Evolutionary conservation across 2,888 invertebrate genomes (phyloP).

Genomic region (Teleiodes luculella): DNA sequence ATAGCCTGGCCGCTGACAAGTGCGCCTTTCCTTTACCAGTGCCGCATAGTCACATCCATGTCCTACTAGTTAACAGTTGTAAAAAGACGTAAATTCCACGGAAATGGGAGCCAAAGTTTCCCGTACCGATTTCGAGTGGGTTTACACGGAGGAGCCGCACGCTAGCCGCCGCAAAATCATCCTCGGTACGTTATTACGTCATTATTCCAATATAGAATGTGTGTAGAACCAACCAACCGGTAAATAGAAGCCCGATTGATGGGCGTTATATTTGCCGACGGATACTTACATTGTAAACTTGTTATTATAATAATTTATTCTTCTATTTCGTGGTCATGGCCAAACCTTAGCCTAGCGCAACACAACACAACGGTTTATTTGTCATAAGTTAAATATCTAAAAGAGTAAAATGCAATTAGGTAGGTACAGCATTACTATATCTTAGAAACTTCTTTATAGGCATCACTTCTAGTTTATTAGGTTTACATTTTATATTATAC

Average conservation of each 20-base stretch:
- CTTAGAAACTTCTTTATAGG: too few relatives aligned
- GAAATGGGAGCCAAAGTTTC: constrained; percentile 97
- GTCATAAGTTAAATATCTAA: too few relatives aligned
- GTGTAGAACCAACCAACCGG: constrained; percentile 10
- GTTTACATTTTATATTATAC: too few relatives aligned
- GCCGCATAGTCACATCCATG: not conserved
- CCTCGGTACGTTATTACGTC: constrained; percentile 82
- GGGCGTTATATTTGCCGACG: not conserved
- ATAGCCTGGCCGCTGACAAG: not conserved
- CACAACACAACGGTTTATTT: not conserved
- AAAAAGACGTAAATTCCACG: not conserved
- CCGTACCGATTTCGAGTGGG: constrained; percentile 97
- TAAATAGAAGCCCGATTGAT: not conserved
- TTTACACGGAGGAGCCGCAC: constrained; percentile 98
- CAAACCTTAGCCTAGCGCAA: not conserved
- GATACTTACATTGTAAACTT: not conserved
- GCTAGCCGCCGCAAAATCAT: constrained; percentile 96
- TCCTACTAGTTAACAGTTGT: constrained; percentile 8
- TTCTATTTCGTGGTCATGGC: constrained; percentile 1
- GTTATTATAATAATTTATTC: not conserved
- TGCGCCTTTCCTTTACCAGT: not conserved
- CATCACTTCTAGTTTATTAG: too few relatives aligned
- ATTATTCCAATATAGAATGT: too few relatives aligned
- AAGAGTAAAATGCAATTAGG: too few relatives aligned
- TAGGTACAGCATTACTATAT: too few relatives aligned